Percentiles rank a stretch among this genome's conserved stretches.
Evolutionary conservation across 2,113 vertebrate genomes (phyloP).

Genomic region (Isurus oxyrinchus): DNA sequence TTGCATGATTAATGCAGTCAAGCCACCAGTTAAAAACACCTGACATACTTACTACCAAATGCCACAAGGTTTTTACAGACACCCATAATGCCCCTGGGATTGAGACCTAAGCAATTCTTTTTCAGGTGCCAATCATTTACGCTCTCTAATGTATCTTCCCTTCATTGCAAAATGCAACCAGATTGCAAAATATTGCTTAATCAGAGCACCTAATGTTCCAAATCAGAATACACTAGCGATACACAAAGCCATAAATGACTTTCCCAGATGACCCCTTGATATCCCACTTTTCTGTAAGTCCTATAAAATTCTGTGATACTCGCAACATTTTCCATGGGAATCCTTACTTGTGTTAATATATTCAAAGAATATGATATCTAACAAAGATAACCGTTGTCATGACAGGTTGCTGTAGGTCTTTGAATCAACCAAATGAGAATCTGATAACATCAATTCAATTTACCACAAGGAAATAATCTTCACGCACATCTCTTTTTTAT

Average conservation of each 20-base stretch:
- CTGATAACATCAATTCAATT: constrained; percentile 18
- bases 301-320: neutral
- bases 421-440: neutral
- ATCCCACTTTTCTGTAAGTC: neutral
- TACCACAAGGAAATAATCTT: constrained; percentile 17
- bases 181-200: neutral
- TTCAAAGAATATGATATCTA: neutral
- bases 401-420: neutral
- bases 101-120: neutral
- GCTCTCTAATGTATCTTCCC: neutral
- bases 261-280: neutral
- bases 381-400: neutral
- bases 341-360: neutral
- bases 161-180: neutral
- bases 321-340: too few relatives aligned
- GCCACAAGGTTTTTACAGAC: neutral
- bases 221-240: neutral
- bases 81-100: neutral
- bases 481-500: neutral
- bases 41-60: neutral
- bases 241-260: neutral
- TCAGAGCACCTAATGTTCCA: neutral
- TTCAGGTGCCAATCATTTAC: neutral
- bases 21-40: neutral
- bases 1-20: neutral